Evolutionary conservation across 2,888 invertebrate genomes (phyloP), one percentile per base, ranked within the genome.

Genomic region (Pandemis corylana): DNA sequence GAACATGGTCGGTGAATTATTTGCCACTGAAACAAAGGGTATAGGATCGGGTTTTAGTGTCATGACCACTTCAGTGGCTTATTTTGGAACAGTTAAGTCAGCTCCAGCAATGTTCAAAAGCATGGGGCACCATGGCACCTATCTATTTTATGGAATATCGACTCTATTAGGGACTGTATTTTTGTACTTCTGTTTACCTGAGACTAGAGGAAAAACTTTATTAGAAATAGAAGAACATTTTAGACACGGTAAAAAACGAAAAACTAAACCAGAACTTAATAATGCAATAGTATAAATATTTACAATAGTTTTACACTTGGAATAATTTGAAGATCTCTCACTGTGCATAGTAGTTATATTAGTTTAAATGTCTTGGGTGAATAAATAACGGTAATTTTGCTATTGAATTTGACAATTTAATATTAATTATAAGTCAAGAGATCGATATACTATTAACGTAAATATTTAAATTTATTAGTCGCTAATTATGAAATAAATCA

Each of bases 1-100:
- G 96, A 96, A 96, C 75, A 96, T 97, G 95, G 96, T 96, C 46
- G 97, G 97, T 0, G 97, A 97, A 88, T 88, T 97, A 7, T 97
- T 97, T 82, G 95, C 97, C 2, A 95, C 95, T 9, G 95, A 95
- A 78, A 95, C 95, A 3, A 95, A 96, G 76, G 96, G 96, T 0
- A 82, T 96, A n/a, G 97, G 97, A 5, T 96, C 96, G 7, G 96
- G 96, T 0, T 90, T 96, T 10, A 95, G 96, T 76, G 95, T 96
- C 0, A 96, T 96, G 87, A 95, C 95, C 84, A 96, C 95, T 0
- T 97, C 96, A 72, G 80, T 96, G n/a, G 95, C 96, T 51, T 96
- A 96, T 78, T 97, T 97, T 81, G 84, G 93, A 2, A 96, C 96
- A n/a, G 95, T 97, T 7, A 97, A 97, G 89, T 95, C 95, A 0